Percentiles rank a stretch among this genome's conserved stretches.
Conservation (phyloP, 2,113 vertebrate species). For the Acanthisitta chloris region DNA sequence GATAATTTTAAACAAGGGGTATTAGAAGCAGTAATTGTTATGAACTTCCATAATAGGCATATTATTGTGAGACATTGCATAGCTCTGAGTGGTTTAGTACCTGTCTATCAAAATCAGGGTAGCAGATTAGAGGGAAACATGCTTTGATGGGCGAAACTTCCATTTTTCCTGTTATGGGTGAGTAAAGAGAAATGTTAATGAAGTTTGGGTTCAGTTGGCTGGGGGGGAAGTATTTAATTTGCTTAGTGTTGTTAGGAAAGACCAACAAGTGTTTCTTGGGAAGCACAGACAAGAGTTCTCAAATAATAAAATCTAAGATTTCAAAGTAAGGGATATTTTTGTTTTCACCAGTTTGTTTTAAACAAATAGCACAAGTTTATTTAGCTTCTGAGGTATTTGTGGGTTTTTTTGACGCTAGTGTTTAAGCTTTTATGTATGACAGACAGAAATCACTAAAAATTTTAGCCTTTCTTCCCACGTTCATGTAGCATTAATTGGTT, state of each 20-base stretch:
- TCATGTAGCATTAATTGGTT: not conserved
- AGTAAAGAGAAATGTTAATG: not conserved
- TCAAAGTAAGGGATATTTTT: not conserved
- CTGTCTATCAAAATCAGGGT: not conserved
- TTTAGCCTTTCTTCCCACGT: not conserved
- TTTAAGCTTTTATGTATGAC: not conserved
- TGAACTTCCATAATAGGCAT: not conserved
- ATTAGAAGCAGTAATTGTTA: not conserved
- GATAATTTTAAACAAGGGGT: not conserved
- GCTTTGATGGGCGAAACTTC: not conserved
- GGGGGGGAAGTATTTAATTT: not conserved
- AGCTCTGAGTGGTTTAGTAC: not conserved
- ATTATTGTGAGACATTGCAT: not conserved
- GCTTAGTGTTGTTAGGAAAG: not conserved
- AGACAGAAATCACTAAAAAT: not conserved
- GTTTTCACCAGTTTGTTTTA: not conserved
- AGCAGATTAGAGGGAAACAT: not conserved
- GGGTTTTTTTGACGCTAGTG: not conserved
- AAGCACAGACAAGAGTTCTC: not conserved
- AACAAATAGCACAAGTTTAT: not conserved
- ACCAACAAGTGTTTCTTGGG: not conserved
- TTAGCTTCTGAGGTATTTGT: not conserved
- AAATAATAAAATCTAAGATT: not conserved
- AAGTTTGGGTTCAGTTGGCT: not conserved
- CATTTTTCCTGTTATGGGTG: not conserved